Conservation (phyloP, 2,797 vertebrate species). For the Pangasius sanitwongsei region DNA sequence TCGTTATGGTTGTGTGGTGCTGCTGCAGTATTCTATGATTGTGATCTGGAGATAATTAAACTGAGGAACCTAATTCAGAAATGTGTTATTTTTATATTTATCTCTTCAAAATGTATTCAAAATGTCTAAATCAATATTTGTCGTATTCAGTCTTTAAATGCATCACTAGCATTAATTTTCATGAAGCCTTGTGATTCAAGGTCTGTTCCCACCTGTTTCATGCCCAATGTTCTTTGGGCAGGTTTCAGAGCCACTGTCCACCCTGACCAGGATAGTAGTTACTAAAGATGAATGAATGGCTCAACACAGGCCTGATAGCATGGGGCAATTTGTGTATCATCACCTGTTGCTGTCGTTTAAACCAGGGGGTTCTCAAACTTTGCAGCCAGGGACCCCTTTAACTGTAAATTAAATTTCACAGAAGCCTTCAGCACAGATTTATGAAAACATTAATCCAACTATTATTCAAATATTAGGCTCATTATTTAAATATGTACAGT, state of each 20-base stretch:
- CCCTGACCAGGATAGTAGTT: background rate
- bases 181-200: background rate
- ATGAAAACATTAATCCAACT: background rate
- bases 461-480: background rate
- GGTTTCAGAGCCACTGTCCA: background rate
- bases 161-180: background rate
- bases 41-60: background rate
- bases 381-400: background rate
- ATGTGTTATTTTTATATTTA: background rate
- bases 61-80: background rate
- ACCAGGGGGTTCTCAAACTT: background rate
- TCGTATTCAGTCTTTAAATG: background rate
- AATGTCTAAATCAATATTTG: background rate
- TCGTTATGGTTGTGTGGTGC: slow-evolving; percentile 15
- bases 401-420: background rate
- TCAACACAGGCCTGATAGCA: background rate
- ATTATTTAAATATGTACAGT: background rate
- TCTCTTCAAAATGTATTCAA: background rate
- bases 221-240: background rate
- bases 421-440: background rate
- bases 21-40: background rate
- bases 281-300: background rate
- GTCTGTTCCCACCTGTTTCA: background rate
- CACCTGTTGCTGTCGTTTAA: background rate
- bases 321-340: background rate